phyloP scores from a whole-genome alignment of 2,797 vertebrate genomes.

The Oreortyx pictus region DNA sequence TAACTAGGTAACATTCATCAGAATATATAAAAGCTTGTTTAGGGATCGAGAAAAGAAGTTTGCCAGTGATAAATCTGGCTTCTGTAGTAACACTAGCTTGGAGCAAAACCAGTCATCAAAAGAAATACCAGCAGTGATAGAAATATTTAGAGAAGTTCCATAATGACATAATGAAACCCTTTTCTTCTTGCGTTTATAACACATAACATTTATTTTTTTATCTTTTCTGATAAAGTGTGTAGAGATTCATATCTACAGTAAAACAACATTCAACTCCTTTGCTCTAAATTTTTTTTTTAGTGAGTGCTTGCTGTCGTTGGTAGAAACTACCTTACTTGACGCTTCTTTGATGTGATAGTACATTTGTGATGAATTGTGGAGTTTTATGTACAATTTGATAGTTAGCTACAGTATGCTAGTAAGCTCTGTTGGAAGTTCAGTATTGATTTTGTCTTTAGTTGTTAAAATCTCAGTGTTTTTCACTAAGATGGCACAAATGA shows the following conservation, averaged over 20 bases:
- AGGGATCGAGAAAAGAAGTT: conserved; percentile 12
- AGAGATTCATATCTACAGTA: too few species aligned
- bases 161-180: background rate
- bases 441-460: background rate
- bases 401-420: background rate
- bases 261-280: background rate
- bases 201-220: background rate
- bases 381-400: background rate
- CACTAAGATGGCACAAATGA: background rate
- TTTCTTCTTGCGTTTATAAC: background rate
- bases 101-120: background rate
- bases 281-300: background rate
- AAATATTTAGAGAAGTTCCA: background rate
- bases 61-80: background rate
- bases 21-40: conserved; percentile 1
- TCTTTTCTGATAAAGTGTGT: too few species aligned
- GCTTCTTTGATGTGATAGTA: background rate
- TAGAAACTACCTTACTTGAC: background rate
- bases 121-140: background rate
- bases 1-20: background rate
- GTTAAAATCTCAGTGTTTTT: background rate
- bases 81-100: background rate
- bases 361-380: background rate
- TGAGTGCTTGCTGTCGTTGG: background rate
- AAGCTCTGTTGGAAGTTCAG: background rate